A percentile compares a stretch with the other conserved stretches of the same genome.
These are phyloP conservation scores for Sinocyclocheilus grahami DNA, from an alignment of 2,113 vertebrate genomes.

Conservation along the genomic window DNA sequence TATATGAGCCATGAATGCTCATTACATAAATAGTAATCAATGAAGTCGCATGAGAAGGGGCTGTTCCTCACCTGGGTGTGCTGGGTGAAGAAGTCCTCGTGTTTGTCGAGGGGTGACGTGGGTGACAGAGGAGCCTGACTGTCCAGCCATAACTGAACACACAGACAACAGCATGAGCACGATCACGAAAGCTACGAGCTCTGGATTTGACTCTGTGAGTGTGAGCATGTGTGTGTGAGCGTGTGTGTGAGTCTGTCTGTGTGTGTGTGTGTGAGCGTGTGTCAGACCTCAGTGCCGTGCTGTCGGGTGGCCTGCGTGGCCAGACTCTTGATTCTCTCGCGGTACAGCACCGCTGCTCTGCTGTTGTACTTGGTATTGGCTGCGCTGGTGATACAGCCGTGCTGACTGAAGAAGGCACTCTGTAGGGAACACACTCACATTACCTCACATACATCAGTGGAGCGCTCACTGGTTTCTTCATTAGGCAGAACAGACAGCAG, in stretches of 20 bases:
- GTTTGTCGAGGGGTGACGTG: slow-evolving; percentile 80
- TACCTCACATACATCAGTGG: too few relatives aligned
- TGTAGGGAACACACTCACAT: slow-evolving; percentile 57
- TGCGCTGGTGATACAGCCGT: slow-evolving; percentile 82
- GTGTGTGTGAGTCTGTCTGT: too few relatives aligned
- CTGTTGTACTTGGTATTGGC: slow-evolving; percentile 93
- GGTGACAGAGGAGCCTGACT: slow-evolving; percentile 75
- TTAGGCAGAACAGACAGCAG: too few relatives aligned
- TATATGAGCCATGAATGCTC: too few relatives aligned
- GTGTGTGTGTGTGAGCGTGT: too few relatives aligned
- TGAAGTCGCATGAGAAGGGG: background rate
- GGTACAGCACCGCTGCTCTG: slow-evolving; percentile 85
- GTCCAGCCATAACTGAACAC: slow-evolving; percentile 80
- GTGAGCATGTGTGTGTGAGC: too few relatives aligned
- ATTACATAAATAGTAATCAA: too few relatives aligned
- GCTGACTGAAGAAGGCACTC: slow-evolving; percentile 88
- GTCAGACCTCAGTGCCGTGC: slow-evolving; percentile 86
- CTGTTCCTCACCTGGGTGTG: slow-evolving; percentile 73
- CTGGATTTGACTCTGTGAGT: too few relatives aligned
- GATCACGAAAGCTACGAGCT: too few relatives aligned
- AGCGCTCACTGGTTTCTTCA: too few relatives aligned
- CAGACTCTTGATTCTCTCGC: slow-evolving; percentile 84
- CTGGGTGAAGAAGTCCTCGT: slow-evolving; percentile 91
- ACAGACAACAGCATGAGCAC: background rate
- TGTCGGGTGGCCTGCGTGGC: slow-evolving; percentile 85